These are phyloP conservation scores for Bufo gargarizans DNA, from an alignment of 2,113 vertebrate genomes.

Conservation along the genomic window DNA sequence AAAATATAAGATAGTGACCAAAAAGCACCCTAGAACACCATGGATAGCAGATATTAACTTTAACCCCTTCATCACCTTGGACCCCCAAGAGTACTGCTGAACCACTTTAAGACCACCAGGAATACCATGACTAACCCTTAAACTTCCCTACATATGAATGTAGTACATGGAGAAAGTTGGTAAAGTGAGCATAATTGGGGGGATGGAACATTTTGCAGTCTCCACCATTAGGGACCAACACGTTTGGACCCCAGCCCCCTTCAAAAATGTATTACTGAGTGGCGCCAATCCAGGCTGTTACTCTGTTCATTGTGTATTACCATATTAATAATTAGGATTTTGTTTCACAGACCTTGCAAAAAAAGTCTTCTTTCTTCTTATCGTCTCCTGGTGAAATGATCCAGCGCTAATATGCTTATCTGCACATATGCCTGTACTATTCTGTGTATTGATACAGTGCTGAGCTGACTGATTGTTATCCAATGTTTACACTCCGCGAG, in stretches of 20 bases:
- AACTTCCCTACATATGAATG: neutral
- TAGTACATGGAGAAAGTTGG: neutral
- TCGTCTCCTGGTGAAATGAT: neutral
- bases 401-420: constrained; percentile 13
- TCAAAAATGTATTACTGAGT: neutral
- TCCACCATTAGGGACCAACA: neutral
- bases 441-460: neutral
- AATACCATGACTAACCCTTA: neutral
- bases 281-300: no score
- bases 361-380: neutral
- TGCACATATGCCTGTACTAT: neutral
- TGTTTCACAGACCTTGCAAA: neutral
- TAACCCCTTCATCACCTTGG: no score
- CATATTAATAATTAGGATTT: neutral
- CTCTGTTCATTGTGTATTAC: neutral
- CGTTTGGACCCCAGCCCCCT: neutral
- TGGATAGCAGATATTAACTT: no score
- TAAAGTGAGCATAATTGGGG: neutral
- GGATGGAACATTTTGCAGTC: neutral
- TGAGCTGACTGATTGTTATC: neutral
- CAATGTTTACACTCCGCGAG: neutral
- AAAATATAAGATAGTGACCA: no score
- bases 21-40: no score
- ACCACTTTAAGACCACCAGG: neutral
- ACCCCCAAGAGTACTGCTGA: no score